Percentiles rank a stretch among this genome's conserved stretches.
Evolutionary conservation across 2,888 invertebrate species (phyloP).

Genomic region (Abrostola triplasia): DNA sequence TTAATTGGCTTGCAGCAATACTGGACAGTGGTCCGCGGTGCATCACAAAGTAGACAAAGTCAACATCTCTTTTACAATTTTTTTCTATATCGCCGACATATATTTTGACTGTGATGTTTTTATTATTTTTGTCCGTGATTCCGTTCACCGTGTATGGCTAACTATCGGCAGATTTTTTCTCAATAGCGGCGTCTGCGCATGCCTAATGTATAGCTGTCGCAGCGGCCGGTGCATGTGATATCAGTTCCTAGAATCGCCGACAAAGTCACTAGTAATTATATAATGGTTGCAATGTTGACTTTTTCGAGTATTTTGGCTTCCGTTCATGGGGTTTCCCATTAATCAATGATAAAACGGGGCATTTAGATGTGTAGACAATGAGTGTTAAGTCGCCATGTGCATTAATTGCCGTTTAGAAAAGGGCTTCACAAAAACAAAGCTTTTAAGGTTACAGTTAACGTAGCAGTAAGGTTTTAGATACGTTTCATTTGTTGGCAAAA

Average conservation of each 20-base stretch:
- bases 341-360: slow-evolving; percentile 74
- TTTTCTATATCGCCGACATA: slow-evolving; percentile 81
- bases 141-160: slow-evolving; percentile 69
- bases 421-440: slow-evolving; percentile 16
- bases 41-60: slow-evolving; percentile 84
- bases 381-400: slow-evolving; percentile 36
- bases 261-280: slow-evolving; percentile 82
- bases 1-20: slow-evolving; percentile 26
- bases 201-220: slow-evolving; percentile 72
- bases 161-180: slow-evolving; percentile 75
- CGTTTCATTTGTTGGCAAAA: background rate
- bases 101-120: slow-evolving; percentile 89
- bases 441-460: slow-evolving; percentile 3
- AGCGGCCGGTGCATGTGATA: slow-evolving; percentile 53
- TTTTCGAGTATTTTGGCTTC: slow-evolving; percentile 84
- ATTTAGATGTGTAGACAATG: slow-evolving; percentile 45
- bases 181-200: slow-evolving; percentile 76
- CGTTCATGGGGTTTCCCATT: slow-evolving; percentile 77
- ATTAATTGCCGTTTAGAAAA: slow-evolving; percentile 44
- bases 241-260: slow-evolving; percentile 79
- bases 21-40: slow-evolving; percentile 74
- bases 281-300: slow-evolving; percentile 82
- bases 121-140: slow-evolving; percentile 87
- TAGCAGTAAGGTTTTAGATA: background rate
- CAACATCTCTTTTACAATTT: slow-evolving; percentile 81